A percentile compares a stretch with the other conserved stretches of the same genome.
Conservation (phyloP, 2,113 vertebrate genomes). For the Mormoops blainvillei region DNA sequence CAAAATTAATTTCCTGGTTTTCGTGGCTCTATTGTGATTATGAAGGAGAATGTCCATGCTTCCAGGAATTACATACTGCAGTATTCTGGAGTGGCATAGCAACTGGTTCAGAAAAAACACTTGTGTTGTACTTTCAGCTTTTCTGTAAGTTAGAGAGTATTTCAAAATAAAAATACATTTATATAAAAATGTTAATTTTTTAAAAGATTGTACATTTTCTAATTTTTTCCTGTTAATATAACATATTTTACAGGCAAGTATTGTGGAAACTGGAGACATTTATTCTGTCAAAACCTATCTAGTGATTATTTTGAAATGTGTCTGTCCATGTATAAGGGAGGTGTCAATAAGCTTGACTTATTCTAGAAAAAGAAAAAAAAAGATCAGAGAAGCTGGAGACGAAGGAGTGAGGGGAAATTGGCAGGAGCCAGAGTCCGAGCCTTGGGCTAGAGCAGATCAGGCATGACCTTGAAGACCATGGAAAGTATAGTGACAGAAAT, state of each 20-base stretch:
- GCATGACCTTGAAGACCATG: not conserved
- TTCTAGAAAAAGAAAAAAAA: not conserved
- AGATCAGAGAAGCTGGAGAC: not conserved
- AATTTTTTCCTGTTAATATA: not conserved
- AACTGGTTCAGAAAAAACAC: constrained; percentile 1
- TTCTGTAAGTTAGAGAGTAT: not conserved
- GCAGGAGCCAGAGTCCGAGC: not conserved
- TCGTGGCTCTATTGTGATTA: not conserved
- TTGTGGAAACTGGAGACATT: not conserved
- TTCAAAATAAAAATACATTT: constrained; percentile 25
- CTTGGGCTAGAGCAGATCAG: not conserved
- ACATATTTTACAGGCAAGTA: not conserved
- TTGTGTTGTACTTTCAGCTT: not conserved
- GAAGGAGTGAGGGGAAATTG: not conserved
- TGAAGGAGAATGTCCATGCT: not conserved
- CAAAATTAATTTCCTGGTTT: not conserved
- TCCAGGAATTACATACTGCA: not conserved
- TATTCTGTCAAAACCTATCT: not conserved
- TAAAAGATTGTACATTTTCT: not conserved
- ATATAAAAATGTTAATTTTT: not conserved
- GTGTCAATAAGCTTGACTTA: not conserved
- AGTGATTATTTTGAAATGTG: not conserved
- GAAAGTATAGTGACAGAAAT: not conserved
- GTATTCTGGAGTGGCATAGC: not conserved
- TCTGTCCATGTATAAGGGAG: not conserved